A percentile compares a stretch with the other conserved stretches of the same genome.
Conservation (phyloP, 1,140 invertebrate species). For the Teleopsis dalmanni region DNA sequence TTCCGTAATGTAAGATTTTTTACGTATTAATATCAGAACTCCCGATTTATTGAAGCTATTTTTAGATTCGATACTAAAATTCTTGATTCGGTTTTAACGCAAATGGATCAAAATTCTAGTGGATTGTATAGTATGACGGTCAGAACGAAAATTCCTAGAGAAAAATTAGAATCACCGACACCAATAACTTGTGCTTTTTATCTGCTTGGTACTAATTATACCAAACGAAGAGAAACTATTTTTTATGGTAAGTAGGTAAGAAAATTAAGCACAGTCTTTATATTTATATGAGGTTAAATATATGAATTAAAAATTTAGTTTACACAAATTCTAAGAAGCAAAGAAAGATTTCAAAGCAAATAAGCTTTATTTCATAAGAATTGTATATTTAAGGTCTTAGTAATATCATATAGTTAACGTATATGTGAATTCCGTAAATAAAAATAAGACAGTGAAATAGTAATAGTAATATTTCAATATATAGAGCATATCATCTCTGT, state of each 20-base stretch:
- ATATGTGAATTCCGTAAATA: neutral
- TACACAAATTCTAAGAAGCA: neutral
- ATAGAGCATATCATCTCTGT: no score
- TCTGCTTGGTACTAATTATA: constrained; percentile 41
- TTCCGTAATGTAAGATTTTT: constrained; percentile 43
- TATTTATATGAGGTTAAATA: neutral
- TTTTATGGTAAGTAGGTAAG: constrained; percentile 43
- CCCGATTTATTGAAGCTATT: constrained; percentile 3
- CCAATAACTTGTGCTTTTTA: constrained; percentile 43
- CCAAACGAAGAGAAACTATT: constrained; percentile 43
- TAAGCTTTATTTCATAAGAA: no score
- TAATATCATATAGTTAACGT: neutral
- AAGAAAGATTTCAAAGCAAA: neutral
- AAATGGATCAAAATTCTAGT: constrained; percentile 40
- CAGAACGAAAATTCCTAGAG: constrained; percentile 38
- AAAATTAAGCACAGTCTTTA: neutral
- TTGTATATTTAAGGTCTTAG: no score
- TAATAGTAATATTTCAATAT: no score
- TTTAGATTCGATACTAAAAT: constrained; percentile 37
- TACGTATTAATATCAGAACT: neutral
- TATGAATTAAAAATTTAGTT: neutral
- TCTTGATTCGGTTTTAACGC: constrained; percentile 39
- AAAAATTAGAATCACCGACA: constrained; percentile 42
- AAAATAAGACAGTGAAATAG: neutral
- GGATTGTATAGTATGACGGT: constrained; percentile 42